These are phyloP conservation scores for Emydura subglobosa DNA, from an alignment of 2,113 vertebrate species.

Conservation along the genomic window DNA sequence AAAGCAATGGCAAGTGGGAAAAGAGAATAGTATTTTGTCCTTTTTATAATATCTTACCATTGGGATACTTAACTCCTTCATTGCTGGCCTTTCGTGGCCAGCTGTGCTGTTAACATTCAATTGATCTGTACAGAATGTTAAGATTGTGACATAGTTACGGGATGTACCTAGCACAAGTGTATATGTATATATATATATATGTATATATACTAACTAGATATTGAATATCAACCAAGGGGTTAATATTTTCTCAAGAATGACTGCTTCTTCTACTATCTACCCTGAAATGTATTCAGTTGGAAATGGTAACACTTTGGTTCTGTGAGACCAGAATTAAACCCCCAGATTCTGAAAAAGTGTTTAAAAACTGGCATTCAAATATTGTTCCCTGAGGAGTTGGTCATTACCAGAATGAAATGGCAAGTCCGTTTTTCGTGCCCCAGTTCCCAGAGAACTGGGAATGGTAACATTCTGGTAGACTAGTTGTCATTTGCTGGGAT, in stretches of 20 bases:
- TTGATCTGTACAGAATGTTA: background rate
- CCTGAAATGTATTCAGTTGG: background rate
- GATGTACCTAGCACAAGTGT: background rate
- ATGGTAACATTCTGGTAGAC: background rate
- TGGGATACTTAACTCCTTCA: background rate
- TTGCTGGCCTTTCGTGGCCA: background rate
- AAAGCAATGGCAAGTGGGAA: conserved; percentile 10
- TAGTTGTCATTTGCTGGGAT: background rate
- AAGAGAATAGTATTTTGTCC: background rate
- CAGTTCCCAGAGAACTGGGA: background rate
- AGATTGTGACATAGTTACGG: background rate
- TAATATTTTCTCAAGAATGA: background rate
- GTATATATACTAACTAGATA: background rate
- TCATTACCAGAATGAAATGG: background rate
- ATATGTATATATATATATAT: background rate
- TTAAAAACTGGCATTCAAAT: background rate
- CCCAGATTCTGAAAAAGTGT: background rate
- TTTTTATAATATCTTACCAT: background rate
- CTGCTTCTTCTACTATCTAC: fast-evolving
- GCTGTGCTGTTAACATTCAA: background rate
- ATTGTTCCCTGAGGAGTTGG: background rate
- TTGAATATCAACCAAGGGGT: background rate
- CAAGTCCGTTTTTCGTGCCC: background rate
- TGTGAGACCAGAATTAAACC: background rate
- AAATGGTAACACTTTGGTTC: background rate